phyloP scores from a whole-genome alignment of 2,113 vertebrate genomes.

The Grammomys surdaster region DNA sequence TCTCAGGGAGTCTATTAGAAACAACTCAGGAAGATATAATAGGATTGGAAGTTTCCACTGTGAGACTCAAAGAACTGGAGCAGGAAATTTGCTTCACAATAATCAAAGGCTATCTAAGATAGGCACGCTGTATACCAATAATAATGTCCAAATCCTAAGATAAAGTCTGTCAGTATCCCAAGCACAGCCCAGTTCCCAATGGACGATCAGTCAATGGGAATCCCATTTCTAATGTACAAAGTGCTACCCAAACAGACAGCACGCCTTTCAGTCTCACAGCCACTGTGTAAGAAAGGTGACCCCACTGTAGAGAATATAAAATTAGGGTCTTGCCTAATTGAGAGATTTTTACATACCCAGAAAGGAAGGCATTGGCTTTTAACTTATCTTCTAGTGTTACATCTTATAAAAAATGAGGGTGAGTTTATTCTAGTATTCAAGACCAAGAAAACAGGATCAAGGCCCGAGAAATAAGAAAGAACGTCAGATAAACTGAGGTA shows the following conservation, averaged over 20 bases:
- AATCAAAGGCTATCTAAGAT: conserved; percentile 44
- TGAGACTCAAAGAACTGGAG: conserved; percentile 54
- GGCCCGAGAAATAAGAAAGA: conserved; percentile 14
- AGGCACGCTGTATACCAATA: background rate
- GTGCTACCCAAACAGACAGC: background rate
- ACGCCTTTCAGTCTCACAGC: conserved; percentile 7
- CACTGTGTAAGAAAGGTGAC: background rate
- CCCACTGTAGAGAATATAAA: conserved; percentile 41
- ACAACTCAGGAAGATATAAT: conserved; percentile 68
- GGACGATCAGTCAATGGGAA: background rate
- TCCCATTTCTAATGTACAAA: background rate
- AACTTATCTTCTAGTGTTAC: background rate
- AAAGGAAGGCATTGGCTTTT: background rate
- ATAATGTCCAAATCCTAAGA: background rate
- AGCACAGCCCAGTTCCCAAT: background rate
- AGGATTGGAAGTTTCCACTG: conserved; percentile 67
- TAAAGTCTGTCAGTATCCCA: background rate
- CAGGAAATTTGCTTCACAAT: conserved; percentile 56
- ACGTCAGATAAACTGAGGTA: background rate
- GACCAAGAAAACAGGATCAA: background rate
- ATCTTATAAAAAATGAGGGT: background rate
- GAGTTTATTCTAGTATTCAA: background rate
- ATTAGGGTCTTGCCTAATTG: background rate
- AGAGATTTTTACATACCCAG: conserved; percentile 25
- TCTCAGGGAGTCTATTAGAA: conserved; percentile 59